Evolutionary conservation across 2,888 invertebrate species (phyloP).

Genomic region (Pseudolycoriella hygida): DNA sequence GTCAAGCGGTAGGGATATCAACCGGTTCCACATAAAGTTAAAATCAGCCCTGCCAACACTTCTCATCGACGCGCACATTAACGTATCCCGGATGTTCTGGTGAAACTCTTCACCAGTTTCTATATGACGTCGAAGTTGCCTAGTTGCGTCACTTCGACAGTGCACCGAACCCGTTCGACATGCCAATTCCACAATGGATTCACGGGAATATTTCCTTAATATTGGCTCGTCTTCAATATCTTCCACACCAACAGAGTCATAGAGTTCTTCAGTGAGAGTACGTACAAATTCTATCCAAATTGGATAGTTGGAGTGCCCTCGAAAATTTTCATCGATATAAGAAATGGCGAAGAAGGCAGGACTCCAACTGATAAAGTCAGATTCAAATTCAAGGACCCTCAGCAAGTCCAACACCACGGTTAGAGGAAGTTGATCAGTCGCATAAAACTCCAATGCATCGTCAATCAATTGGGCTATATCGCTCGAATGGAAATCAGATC

Average conservation of each 20-base stretch:
- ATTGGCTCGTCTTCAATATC: neutral
- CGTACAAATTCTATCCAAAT: neutral
- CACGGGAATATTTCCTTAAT: neutral
- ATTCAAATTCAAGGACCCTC: neutral
- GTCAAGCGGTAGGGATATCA: no score
- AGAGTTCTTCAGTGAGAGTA: neutral
- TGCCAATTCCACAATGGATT: neutral
- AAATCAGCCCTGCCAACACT: no score
- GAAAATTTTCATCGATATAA: neutral
- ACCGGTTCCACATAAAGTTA: no score
- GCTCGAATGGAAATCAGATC: neutral
- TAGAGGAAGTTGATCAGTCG: neutral
- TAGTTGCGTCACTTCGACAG: no score
- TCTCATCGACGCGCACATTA: no score
- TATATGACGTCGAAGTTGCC: no score
- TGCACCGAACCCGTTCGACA: no score
- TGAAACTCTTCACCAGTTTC: neutral
- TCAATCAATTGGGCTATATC: neutral
- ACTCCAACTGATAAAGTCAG: neutral
- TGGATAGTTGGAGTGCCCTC: neutral
- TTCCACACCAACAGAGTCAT: neutral
- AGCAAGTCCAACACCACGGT: neutral
- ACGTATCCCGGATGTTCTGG: neutral
- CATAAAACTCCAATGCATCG: neutral
- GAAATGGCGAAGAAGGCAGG: neutral